Percentiles rank a stretch among this genome's conserved stretches.
Evolutionary conservation across 2,113 vertebrate genomes (phyloP).

Genomic region (Copsychus sechellarum): DNA sequence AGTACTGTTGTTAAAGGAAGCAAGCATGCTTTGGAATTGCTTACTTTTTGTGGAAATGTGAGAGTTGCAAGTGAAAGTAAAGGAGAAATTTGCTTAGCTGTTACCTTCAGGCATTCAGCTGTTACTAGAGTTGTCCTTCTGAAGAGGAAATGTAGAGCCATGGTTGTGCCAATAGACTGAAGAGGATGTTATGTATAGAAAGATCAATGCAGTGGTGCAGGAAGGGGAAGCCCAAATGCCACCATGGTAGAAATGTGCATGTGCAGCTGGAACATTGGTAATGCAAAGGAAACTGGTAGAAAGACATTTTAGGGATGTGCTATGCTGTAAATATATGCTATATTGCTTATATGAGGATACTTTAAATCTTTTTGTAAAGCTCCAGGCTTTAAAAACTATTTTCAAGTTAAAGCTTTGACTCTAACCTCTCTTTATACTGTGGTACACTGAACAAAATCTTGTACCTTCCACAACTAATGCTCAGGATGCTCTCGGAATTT

Average conservation of each 20-base stretch:
- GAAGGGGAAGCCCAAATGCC: background rate
- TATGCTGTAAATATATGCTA: background rate
- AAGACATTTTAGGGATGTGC: background rate
- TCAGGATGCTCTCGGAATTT: slow-evolving; percentile 40
- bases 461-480: slow-evolving; percentile 36
- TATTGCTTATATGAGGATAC: background rate
- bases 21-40: fast-evolving
- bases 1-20: background rate
- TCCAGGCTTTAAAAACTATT: background rate
- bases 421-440: background rate
- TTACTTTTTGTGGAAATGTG: background rate
- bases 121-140: background rate
- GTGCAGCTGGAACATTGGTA: background rate
- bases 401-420: background rate
- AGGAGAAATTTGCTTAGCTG: background rate
- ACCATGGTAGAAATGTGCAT: background rate
- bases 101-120: background rate
- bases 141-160: background rate
- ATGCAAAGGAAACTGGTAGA: background rate
- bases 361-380: background rate
- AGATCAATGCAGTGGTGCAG: background rate
- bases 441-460: background rate
- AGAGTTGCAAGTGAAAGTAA: background rate
- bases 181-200: background rate
- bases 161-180: background rate